Base-by-base conservation (phyloP, 2,797 vertebrate genomes). In the Sparus aurata region DNA sequence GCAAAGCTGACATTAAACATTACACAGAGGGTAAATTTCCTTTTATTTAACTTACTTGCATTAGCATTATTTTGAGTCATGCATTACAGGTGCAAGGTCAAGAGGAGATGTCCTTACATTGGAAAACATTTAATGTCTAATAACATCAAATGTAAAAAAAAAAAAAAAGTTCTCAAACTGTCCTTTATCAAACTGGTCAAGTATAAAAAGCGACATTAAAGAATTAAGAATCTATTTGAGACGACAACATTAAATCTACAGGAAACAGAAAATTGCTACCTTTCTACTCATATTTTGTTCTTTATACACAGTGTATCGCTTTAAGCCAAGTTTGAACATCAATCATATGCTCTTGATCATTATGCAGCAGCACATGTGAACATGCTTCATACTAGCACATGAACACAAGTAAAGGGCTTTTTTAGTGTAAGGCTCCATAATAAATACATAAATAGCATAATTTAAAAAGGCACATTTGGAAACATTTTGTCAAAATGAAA, bases 391-490 rank as follows among this genome's bases (percentile, higher is more conserved):
- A 62, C 63, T 47, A 75, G 84, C 43, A 84, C 53, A 23, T 61
- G 45, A 58, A 89, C 82, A 87, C 49, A 83, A 72, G 58, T 73
- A 86, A 85, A 84, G 71, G 54, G 54, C 82, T 82, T 88, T 46
- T 46, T 86, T 86, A 80, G 69, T 88, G 70, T 84, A 96, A 97
- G 96, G 95, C 96, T 95, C 95, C 95, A 95, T 96, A 98, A 99
- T 99, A 99, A 99, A 99, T 99, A 99, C 96, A 98, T 93, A 93
- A 94, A 94, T 97, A 98, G 96, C 96, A 97, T 96, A 88, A 94
- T 93, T 92, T 94, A 97, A 99, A 38, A 99, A 93, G 98, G 97
- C 97, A 99, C 97, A 96, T 95, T 95, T 95, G 96, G 95, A 95
- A 95, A 95, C 93, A 93, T 93, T 95, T 94, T 75, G 94, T 96